Conservation (phyloP, 2,888 invertebrate genomes). For the Elegia similella region DNA sequence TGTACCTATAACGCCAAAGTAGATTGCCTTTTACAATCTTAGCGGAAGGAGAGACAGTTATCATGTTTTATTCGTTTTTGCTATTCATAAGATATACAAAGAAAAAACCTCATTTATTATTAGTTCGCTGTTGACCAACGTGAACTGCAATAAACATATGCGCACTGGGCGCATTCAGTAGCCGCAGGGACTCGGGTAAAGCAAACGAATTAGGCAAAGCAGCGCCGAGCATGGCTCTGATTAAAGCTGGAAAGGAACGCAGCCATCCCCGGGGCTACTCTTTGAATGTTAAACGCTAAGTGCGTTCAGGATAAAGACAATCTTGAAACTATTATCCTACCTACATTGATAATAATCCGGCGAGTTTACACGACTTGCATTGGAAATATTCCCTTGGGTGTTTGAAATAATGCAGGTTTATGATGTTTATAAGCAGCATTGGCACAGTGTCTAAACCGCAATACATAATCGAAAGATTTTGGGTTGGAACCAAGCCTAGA, state of each 20-base stretch:
- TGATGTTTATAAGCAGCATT: too few relatives aligned
- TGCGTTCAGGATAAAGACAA: constrained; percentile 29
- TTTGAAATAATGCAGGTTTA: too few relatives aligned
- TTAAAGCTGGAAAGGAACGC: constrained; percentile 33
- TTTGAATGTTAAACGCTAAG: constrained; percentile 28
- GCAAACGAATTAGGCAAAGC: constrained; percentile 37
- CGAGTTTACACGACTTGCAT: background rate
- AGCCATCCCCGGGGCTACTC: constrained; percentile 19
- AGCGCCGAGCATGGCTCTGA: constrained; percentile 31
- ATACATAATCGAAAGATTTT: too few relatives aligned
- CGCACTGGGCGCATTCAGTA: background rate
- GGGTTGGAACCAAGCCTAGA: too few relatives aligned
- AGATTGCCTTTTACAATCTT: too few relatives aligned
- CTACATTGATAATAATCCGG: constrained; percentile 33
- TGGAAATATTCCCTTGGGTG: background rate
- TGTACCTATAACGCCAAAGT: too few relatives aligned
- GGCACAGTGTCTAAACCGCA: too few relatives aligned
- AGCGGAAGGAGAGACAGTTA: too few relatives aligned
- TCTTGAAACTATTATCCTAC: constrained; percentile 32
- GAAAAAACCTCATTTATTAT: too few relatives aligned
- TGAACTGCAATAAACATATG: background rate
- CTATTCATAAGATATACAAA: too few relatives aligned
- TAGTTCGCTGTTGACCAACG: too few relatives aligned
- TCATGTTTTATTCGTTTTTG: too few relatives aligned
- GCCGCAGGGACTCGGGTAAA: constrained; percentile 25